Evolutionary conservation across 2,888 invertebrate species (phyloP), one percentile per base, ranked within the genome.

Genomic region (Norana najaformis): DNA sequence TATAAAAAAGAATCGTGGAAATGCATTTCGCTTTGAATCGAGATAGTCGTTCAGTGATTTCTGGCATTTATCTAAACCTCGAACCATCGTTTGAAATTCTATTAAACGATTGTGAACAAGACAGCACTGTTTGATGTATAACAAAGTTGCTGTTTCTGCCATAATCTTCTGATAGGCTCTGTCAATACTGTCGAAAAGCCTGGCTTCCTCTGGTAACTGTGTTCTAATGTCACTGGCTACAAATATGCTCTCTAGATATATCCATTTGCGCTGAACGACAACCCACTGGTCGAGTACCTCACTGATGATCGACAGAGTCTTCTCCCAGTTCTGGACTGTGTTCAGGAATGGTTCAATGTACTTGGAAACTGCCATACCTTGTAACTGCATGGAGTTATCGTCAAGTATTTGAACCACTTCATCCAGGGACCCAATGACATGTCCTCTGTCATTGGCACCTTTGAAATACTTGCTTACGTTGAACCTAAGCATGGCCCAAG

Each of bases 241-340:
- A 94, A 98, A 98, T 91, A 98, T 98, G 0, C 98, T 97, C 94
- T 98, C 98, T 92, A 98, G 95, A 94, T 98, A 98, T 92, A 98
- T 96, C 98, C 98, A 98, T 94, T 97, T 98, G 90, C 97, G 96
- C 94, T 98, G 98, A 3, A 97, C 96, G 11, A 96, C 96, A 94
- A 97, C 95, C 98, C 98, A 98, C 92, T 97, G 97, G 91, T 98
- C 98, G 5, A 98, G 96, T 14, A 98, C 97, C 95, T 98, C 98
- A 0, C 97, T 96, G 91, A 98, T 97, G 14, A 96, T 96, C 0
- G 97, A 96, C 93, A 98, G 95, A 2, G 96, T 96, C 91, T 96
- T 97, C 93, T 98, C 98, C 97, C 98, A 97, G 91, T 96, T 97
- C 94, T 97, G 97, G 0, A 98, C 98, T 41, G 96, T 96, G 34